Base-by-base conservation (phyloP, 1,140 invertebrate genomes). In the Drosophila sp. region DNA sequence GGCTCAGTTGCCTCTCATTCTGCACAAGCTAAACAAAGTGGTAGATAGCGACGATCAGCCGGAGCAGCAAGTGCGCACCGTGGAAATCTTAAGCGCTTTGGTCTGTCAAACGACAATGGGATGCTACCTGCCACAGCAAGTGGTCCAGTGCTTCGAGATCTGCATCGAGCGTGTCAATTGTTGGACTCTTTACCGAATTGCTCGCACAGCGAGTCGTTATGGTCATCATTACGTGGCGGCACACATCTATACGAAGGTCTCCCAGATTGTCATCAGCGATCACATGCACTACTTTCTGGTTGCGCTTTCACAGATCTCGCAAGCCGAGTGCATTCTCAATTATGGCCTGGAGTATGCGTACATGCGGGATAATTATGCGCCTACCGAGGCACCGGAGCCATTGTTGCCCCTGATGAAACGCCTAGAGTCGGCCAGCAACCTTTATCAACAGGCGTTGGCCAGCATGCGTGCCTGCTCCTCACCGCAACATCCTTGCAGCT, bases 241-340 rank as follows among this genome's bases (percentile, higher is more conserved):
- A 1, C 92, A 92, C 40, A 94, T 97, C 59, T 94, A 97, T 72
- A 93, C 93, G 18, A 93, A 93, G 41, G 90, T 97, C 11, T 94
- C 95, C 0, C 94, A 95, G 75, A 93, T 96, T 78, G 97, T 98
- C 1, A 96, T 96, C 11, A 97, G 96, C 11, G 98, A 99, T 87
- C 95, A 97, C 87, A 94, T 97, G 41, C 96, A 98, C 86, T 98
- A 98, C 84, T 99, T 97, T 96, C 91, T 99, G 38, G 94, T 95
- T 0, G 96, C 96, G 4, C 92, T 99, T 13, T 93, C 95, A 69
- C 93, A 96, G 43, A 94, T 96, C 59, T 95, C 95, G 4, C 93
- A 93, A 64, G 95, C 95, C 1, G 95, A 96, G 89, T 93, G 93
- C 54, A 92, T 92, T 58, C 78, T 94, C 0, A 91, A 92, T 80